phyloP scores from a whole-genome alignment of 2,113 vertebrate species.

The Balaeniceps rex region DNA sequence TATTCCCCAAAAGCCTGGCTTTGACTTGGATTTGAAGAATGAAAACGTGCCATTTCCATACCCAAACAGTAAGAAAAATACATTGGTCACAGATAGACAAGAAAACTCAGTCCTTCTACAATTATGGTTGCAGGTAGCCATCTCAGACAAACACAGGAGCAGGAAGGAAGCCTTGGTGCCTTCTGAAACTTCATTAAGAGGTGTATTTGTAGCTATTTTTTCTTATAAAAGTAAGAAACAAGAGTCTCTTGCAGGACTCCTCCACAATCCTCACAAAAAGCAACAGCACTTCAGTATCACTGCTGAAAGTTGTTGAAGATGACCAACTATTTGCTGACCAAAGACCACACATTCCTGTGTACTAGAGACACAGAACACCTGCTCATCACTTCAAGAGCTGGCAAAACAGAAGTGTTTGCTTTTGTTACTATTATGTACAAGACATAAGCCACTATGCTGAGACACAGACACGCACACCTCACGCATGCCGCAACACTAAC shows the following conservation, averaged over 20 bases:
- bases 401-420: neutral
- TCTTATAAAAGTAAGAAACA: neutral
- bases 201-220: neutral
- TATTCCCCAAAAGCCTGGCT: neutral
- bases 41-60: neutral
- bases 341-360: neutral
- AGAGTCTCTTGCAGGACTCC: neutral
- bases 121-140: neutral
- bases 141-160: neutral
- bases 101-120: neutral
- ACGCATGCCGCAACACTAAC: neutral
- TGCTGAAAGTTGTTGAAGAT: neutral
- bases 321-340: neutral
- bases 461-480: neutral
- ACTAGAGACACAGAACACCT: neutral
- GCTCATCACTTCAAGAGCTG: neutral
- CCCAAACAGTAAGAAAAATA: neutral
- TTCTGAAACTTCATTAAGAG: neutral
- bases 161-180: neutral
- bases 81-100: neutral
- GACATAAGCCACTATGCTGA: neutral
- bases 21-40: neutral
- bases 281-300: neutral
- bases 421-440: neutral
- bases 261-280: neutral